Evolutionary conservation across 1,140 invertebrate species (phyloP).

Genomic region (Adelges cooleyi): DNA sequence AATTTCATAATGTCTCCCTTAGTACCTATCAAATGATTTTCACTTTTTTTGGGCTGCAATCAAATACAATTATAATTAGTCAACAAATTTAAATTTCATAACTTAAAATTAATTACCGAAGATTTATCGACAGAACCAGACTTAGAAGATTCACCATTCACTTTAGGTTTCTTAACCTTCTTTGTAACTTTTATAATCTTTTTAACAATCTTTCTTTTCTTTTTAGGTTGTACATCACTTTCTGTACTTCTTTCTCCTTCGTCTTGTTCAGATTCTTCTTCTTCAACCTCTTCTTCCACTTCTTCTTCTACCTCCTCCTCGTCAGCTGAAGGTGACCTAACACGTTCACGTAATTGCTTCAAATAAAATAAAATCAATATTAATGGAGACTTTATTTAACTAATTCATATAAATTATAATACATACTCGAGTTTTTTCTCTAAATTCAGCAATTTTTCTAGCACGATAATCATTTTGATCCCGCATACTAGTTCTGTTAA

Average conservation of each 20-base stretch:
- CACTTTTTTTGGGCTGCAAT: constrained; percentile 34
- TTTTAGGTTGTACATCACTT: constrained; percentile 3
- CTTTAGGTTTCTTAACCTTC: constrained; percentile 19
- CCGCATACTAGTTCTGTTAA: constrained; percentile 12
- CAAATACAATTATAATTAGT: constrained; percentile 11
- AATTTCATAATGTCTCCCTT: constrained; percentile 46
- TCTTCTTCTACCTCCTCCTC: constrained; percentile 29
- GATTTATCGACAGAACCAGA: background rate
- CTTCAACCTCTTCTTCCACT: constrained; percentile 29
- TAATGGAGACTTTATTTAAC: background rate
- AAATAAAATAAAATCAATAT: background rate
- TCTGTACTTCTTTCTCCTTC: background rate
- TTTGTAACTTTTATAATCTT: constrained; percentile 26
- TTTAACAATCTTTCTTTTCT: constrained; percentile 12
- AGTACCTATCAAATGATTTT: constrained; percentile 41
- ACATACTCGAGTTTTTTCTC: constrained; percentile 25
- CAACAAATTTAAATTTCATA: background rate
- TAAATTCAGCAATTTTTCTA: constrained; percentile 22
- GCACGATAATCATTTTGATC: constrained; percentile 18
- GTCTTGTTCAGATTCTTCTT: constrained; percentile 16
- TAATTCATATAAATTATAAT: background rate
- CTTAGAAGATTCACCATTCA: constrained; percentile 10
- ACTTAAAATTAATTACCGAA: constrained; percentile 7
- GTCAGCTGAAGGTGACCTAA: background rate
- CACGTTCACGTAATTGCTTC: constrained; percentile 23